phyloP scores from a whole-genome alignment of 2,113 vertebrate genomes.

The Crotalus viridis region DNA sequence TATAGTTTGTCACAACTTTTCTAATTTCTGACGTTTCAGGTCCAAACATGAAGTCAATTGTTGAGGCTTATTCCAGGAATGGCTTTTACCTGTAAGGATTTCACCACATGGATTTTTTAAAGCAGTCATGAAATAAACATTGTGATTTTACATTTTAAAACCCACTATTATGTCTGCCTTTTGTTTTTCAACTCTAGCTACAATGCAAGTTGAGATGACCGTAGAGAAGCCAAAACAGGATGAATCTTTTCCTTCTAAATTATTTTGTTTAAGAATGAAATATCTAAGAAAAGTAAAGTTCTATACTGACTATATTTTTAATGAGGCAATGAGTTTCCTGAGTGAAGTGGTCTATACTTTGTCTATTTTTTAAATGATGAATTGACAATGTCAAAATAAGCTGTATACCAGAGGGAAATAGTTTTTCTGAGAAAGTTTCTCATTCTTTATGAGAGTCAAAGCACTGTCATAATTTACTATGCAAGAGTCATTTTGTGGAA shows the following conservation, averaged over 20 bases:
- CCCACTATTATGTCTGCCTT: neutral
- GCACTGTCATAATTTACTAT: slow-evolving; percentile 57
- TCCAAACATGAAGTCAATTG: neutral
- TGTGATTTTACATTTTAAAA: neutral
- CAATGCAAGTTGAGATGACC: slow-evolving; percentile 33
- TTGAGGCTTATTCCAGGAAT: neutral
- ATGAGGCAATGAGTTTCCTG: slow-evolving; percentile 65
- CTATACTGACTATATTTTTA: slow-evolving; percentile 57
- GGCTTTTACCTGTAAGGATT: neutral
- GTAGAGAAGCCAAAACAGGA: slow-evolving; percentile 40
- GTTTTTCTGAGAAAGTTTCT: slow-evolving; percentile 71
- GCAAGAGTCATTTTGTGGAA: slow-evolving; percentile 54
- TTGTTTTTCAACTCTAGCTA: slow-evolving; percentile 34
- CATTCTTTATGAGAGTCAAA: slow-evolving; percentile 66
- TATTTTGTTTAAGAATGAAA: slow-evolving; percentile 58
- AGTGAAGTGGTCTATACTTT: slow-evolving; percentile 54
- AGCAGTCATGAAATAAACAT: neutral
- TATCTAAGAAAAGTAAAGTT: slow-evolving; percentile 26
- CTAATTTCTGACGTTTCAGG: neutral
- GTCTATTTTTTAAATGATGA: slow-evolving; percentile 66
- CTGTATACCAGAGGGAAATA: slow-evolving; percentile 65
- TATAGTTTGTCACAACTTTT: neutral
- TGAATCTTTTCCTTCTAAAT: slow-evolving; percentile 38
- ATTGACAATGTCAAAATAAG: slow-evolving; percentile 66
- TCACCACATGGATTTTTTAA: neutral